Percentiles rank a stretch among this genome's conserved stretches.
Evolutionary conservation across 1,140 invertebrate species (phyloP).

Genomic region (Brachionus asplanchnoidis): DNA sequence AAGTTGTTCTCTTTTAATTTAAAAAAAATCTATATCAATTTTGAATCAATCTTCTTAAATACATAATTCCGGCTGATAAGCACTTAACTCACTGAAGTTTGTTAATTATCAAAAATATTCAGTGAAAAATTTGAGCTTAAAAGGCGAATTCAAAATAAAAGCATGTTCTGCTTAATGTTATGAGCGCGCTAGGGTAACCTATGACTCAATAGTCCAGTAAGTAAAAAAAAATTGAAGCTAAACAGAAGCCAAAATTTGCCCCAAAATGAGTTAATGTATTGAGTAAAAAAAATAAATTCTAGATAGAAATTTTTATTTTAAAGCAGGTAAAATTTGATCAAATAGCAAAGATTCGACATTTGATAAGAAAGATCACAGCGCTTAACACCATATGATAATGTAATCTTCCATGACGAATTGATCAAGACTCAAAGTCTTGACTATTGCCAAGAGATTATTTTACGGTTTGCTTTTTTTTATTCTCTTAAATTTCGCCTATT

Average conservation of each 20-base stretch:
- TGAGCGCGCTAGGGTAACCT: not conserved
- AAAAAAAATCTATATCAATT: no score
- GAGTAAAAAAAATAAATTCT: not conserved
- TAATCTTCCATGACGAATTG: constrained; percentile 39
- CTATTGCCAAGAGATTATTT: constrained; percentile 15
- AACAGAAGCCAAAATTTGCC: not conserved
- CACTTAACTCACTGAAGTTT: no score
- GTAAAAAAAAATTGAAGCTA: not conserved
- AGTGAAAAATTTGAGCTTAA: not conserved
- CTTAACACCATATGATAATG: constrained; percentile 19
- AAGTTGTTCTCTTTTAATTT: no score
- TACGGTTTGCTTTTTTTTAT: constrained; percentile 13
- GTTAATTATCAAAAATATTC: no score
- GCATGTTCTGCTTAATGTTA: not conserved
- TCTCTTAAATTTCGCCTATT: not conserved
- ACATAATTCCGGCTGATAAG: no score
- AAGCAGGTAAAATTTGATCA: not conserved
- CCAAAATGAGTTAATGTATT: not conserved
- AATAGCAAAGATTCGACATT: not conserved
- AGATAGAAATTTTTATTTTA: not conserved
- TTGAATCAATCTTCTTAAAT: no score
- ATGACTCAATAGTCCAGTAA: constrained; percentile 6
- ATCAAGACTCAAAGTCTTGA: not conserved
- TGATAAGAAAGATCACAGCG: constrained; percentile 2
- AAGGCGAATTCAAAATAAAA: not conserved